Evolutionary conservation across 2,113 vertebrate genomes (phyloP).

Genomic region (Boulengeromyrus knoepffleri): DNA sequence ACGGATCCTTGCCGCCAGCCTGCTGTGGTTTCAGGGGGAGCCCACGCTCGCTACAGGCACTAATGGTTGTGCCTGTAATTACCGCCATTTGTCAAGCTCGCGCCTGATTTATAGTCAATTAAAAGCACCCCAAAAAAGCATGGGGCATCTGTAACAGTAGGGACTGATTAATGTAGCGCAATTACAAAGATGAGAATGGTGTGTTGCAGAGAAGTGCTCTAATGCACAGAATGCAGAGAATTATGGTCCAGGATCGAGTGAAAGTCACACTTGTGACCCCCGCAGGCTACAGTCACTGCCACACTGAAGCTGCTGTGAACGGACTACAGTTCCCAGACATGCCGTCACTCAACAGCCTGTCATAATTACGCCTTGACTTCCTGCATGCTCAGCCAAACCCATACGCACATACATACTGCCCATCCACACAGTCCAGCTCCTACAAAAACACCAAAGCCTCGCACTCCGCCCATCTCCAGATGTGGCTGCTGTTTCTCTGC

Average conservation of each 20-base stretch:
- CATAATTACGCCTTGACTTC: neutral
- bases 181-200: conserved; percentile 54
- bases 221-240: conserved; percentile 25
- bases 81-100: conserved; percentile 81
- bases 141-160: conserved; percentile 57
- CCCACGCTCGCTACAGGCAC: conserved; percentile 21
- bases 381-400: neutral
- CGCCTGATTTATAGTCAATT: conserved; percentile 88
- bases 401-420: neutral
- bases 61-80: conserved; percentile 75
- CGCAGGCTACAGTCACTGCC: neutral
- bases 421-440: neutral
- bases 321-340: neutral
- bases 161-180: conserved; percentile 70
- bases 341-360: neutral
- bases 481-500: too few species aligned
- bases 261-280: neutral
- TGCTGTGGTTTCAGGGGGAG: conserved; percentile 5
- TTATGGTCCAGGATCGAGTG: conserved; percentile 1
- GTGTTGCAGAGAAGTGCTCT: conserved; percentile 44
- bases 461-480: neutral
- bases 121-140: conserved; percentile 65
- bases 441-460: neutral
- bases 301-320: neutral
- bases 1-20: neutral